Conservation (phyloP, 1,140 invertebrate genomes). For the Tetragonula clypearis region DNA sequence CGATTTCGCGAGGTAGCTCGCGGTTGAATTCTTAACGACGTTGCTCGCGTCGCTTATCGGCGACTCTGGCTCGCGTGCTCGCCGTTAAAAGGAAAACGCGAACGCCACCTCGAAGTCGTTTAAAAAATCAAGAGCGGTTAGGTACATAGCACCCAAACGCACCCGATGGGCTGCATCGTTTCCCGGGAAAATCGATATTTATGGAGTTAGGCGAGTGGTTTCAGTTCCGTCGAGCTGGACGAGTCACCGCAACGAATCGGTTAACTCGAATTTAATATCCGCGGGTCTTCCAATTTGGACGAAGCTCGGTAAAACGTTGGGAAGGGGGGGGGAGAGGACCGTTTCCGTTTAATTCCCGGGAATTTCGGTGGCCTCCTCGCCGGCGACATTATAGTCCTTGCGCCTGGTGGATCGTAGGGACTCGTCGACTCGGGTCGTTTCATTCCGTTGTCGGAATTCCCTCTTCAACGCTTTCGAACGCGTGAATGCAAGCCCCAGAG, state of each 20-base stretch:
- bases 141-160: neutral
- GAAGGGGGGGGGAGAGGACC: neutral
- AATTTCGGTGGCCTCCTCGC: constrained; percentile 16
- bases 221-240: neutral
- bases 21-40: neutral
- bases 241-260: constrained; percentile 1
- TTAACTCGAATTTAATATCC: constrained; percentile 41
- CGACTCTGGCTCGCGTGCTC: neutral
- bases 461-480: neutral
- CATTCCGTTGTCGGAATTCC: neutral
- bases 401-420: too few species aligned
- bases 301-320: neutral
- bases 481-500: neutral
- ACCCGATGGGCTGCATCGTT: neutral
- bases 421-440: neutral
- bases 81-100: neutral
- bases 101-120: neutral
- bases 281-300: constrained; percentile 23
- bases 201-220: constrained; percentile 23
- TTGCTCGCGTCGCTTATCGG: neutral
- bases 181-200: constrained; percentile 20
- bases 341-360: constrained; percentile 6
- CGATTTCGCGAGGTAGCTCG: neutral
- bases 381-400: neutral
- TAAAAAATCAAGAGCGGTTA: neutral